Conservation (phyloP, 2,113 vertebrate genomes). For the Tachuris rubrigastra region DNA sequence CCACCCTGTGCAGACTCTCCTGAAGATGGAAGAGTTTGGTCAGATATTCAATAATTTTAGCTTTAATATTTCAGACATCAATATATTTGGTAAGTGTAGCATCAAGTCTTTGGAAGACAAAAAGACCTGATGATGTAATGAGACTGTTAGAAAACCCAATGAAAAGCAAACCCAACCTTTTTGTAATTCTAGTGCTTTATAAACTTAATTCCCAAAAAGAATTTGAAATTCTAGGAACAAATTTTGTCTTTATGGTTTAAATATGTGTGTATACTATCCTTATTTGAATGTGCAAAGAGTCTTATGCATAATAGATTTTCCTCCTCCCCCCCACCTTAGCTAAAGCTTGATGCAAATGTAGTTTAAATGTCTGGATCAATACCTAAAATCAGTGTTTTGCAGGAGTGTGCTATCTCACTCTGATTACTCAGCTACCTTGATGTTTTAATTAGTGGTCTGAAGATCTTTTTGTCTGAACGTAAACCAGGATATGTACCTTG, state of each 20-base stretch:
- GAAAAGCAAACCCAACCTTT: constrained; percentile 3
- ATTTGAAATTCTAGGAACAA: not conserved
- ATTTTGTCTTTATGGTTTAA: constrained; percentile 46
- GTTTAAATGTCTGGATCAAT: not conserved
- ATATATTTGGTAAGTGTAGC: constrained; percentile 25
- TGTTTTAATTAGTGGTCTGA: not conserved
- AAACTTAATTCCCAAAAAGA: not conserved
- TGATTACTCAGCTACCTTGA: not conserved
- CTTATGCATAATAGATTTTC: not conserved
- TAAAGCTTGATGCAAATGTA: constrained; percentile 22
- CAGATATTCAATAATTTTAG: not conserved
- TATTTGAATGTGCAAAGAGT: constrained; percentile 24
- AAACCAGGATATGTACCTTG: not conserved
- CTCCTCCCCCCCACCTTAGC: not conserved
- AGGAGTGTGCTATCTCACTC: not conserved
- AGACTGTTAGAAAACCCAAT: constrained; percentile 20
- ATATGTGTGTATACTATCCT: not conserved
- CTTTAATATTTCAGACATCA: constrained; percentile 25
- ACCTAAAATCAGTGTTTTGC: not conserved
- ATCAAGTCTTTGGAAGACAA: constrained; percentile 12
- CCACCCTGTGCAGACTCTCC: rapidly evolving
- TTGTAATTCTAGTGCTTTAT: not conserved
- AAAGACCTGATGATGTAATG: constrained; percentile 13
- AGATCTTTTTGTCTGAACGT: not conserved
- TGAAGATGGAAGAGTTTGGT: not conserved